Conservation (phyloP, 2,797 vertebrate species). For the Pteronotus mesoamericanus region DNA sequence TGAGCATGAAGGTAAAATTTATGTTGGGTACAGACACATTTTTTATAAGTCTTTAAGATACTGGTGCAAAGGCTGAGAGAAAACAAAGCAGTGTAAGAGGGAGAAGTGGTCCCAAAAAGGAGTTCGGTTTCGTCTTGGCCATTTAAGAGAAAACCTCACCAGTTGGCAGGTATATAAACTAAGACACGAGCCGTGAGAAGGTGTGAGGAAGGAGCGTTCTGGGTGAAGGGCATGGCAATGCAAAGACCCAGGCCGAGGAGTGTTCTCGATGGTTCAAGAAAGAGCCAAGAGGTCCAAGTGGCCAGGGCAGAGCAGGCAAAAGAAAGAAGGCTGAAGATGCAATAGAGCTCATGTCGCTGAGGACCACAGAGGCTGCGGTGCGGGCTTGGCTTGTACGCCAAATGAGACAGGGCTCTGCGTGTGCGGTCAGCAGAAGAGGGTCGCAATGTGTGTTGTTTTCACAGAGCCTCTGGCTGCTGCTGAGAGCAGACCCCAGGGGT, state of each 20-base stretch:
- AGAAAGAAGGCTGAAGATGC: not conserved
- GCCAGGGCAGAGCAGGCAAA: not conserved
- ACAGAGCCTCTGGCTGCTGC: not conserved
- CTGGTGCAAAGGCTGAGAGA: not conserved
- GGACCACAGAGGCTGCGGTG: fast-evolving
- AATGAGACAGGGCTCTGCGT: fast-evolving
- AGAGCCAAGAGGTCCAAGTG: too few relatives aligned
- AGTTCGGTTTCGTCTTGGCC: not conserved
- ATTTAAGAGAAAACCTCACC: not conserved
- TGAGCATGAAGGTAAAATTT: not conserved
- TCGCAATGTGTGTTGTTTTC: not conserved
- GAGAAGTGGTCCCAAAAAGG: not conserved
- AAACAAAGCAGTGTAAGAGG: not conserved
- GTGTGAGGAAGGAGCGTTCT: not conserved
- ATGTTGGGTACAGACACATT: not conserved
- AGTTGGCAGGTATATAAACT: not conserved
- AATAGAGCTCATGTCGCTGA: fast-evolving
- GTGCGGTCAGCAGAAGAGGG: too few relatives aligned
- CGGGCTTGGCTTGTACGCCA: not conserved
- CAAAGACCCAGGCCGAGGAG: not conserved
- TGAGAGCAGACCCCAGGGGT: not conserved
- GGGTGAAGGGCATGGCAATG: too few relatives aligned
- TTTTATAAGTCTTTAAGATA: not conserved
- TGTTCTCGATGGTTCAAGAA: not conserved
- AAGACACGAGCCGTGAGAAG: not conserved